Evolutionary conservation across 2,888 invertebrate genomes (phyloP).

Genomic region (Coecobrya sp.): DNA sequence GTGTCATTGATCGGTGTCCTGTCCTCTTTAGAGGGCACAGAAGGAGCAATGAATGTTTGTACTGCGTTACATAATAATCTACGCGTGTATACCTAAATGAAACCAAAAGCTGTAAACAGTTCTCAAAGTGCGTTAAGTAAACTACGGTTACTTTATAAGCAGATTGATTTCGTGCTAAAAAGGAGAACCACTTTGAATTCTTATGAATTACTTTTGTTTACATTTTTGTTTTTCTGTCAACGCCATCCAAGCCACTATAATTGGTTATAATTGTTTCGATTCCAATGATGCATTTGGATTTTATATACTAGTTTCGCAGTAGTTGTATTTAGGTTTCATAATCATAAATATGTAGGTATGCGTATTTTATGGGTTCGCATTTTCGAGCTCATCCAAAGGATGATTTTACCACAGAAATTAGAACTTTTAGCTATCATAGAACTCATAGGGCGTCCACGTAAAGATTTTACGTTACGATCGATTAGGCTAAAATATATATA

Average conservation of each 20-base stretch:
- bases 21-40: conserved; percentile 72
- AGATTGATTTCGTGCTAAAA: conserved; percentile 12
- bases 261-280: neutral
- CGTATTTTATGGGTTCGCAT: conserved; percentile 23
- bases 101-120: neutral
- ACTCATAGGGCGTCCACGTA: too few relatives aligned
- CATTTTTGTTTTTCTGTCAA: neutral
- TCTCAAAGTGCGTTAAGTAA: neutral
- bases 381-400: neutral
- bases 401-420: conserved; percentile 38
- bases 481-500: conserved; percentile 16
- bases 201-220: conserved; percentile 29
- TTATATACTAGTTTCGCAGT: neutral
- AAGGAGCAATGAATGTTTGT: neutral
- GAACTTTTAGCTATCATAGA: neutral
- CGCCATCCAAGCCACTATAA: neutral
- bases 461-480: conserved; percentile 2
- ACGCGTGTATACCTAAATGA: conserved; percentile 28
- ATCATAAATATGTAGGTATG: neutral
- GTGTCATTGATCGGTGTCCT: neutral
- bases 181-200: neutral
- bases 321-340: conserved; percentile 1
- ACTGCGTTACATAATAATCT: conserved; percentile 19
- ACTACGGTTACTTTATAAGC: neutral
- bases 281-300: neutral